Percentiles rank a stretch among this genome's conserved stretches.
Evolutionary conservation across 2,888 invertebrate genomes (phyloP).

Genomic region (Lasioglossum oenotherae): DNA sequence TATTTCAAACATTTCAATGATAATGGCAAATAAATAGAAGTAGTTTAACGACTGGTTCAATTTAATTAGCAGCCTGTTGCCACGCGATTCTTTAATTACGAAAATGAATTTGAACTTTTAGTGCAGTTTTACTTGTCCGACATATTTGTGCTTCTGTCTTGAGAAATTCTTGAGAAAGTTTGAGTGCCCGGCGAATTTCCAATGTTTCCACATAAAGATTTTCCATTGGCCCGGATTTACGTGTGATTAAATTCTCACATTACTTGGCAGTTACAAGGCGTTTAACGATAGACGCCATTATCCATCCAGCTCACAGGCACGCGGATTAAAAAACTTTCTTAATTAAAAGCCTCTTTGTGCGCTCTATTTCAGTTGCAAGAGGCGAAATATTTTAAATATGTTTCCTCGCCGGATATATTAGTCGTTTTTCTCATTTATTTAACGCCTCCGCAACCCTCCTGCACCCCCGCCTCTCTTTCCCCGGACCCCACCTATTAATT

Average conservation of each 20-base stretch:
- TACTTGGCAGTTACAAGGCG: slow-evolving; percentile 9
- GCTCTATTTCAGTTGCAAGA: slow-evolving; percentile 46
- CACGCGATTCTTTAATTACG: neutral
- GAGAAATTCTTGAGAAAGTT: neutral
- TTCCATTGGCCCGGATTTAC: neutral
- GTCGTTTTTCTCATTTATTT: slow-evolving; percentile 47
- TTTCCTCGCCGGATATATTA: slow-evolving; percentile 24
- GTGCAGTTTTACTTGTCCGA: neutral
- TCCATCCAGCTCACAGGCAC: neutral
- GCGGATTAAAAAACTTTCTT: slow-evolving; percentile 26
- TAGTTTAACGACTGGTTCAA: neutral
- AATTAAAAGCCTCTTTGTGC: slow-evolving; percentile 52
- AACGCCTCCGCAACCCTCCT: slow-evolving; percentile 10
- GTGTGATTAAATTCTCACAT: slow-evolving; percentile 11
- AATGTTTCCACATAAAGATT: neutral
- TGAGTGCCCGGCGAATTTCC: neutral
- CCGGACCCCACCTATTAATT: slow-evolving; percentile 30
- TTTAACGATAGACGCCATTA: slow-evolving; percentile 15
- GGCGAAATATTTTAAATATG: slow-evolving; percentile 45
- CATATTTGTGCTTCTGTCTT: neutral
- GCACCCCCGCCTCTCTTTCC: neutral
- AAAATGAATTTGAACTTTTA: neutral
- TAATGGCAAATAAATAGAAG: neutral
- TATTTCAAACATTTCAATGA: neutral
- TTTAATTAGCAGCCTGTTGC: neutral